A percentile compares a stretch with the other conserved stretches of the same genome.
Evolutionary conservation across 2,113 vertebrate genomes (phyloP).

Genomic region (Oncorhynchus tshawytscha): DNA sequence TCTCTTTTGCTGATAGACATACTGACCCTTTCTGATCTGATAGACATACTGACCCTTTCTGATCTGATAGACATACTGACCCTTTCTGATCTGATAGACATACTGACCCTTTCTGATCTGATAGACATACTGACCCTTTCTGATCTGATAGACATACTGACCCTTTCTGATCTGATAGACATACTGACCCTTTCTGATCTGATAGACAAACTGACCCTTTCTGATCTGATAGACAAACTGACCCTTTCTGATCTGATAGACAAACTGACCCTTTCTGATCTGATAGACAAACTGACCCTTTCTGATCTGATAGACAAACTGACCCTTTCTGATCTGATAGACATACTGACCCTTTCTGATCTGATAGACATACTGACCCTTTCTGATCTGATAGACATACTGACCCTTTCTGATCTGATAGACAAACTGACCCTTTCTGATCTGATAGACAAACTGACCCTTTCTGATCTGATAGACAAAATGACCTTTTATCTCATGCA

Average conservation of each 20-base stretch:
- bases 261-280: too few species aligned
- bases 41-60: neutral
- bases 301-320: conserved; percentile 20
- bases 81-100: conserved; percentile 22
- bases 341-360: neutral
- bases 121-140: neutral
- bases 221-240: too few species aligned
- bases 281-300: too few species aligned
- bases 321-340: conserved; percentile 21
- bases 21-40: conserved; percentile 6
- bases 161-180: conserved; percentile 22
- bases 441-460: too few species aligned
- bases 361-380: conserved; percentile 11
- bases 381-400: conserved; percentile 19
- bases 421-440: too few species aligned
- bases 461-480: too few species aligned
- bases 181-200: neutral
- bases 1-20: conserved; percentile 20
- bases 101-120: conserved; percentile 3
- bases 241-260: conserved; percentile 12
- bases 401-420: conserved; percentile 20
- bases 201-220: conserved; percentile 2
- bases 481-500: conserved; percentile 32
- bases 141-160: conserved; percentile 19
- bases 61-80: too few species aligned